A percentile compares a stretch with the other conserved stretches of the same genome.
These are phyloP conservation scores for Rallus crepitans DNA, from an alignment of 2,797 vertebrate species.

Conservation along the genomic window DNA sequence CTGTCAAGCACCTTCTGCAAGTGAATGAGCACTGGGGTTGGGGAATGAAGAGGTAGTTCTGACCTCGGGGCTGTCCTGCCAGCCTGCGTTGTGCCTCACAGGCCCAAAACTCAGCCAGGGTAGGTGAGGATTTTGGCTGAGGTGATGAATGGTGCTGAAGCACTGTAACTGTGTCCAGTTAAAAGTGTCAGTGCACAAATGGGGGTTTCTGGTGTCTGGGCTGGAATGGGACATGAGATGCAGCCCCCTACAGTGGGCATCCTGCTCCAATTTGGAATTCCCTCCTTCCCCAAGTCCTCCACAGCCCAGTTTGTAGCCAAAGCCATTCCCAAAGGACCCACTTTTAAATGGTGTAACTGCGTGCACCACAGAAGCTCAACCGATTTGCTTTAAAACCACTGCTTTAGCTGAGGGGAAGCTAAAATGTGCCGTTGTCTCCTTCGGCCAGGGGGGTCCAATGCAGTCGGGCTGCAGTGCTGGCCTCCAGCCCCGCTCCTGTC, in stretches of 20 bases:
- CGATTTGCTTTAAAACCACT: neutral
- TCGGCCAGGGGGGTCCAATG: accelerated
- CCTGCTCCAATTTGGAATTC: neutral
- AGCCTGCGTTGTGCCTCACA: accelerated
- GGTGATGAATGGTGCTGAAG: neutral
- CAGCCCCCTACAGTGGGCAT: too few species aligned
- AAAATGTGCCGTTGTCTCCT: neutral
- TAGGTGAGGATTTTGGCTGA: neutral
- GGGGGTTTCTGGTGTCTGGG: neutral
- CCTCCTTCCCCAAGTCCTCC: neutral
- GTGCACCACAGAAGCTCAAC: neutral
- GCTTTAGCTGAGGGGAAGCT: accelerated
- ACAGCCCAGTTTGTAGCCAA: accelerated
- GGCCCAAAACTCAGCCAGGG: neutral
- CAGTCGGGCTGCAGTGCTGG: too few species aligned
- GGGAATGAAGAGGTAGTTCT: neutral
- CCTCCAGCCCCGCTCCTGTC: neutral
- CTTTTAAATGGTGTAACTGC: accelerated
- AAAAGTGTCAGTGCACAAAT: neutral
- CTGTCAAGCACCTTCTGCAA: too few species aligned
- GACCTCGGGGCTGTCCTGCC: accelerated
- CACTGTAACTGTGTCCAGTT: neutral
- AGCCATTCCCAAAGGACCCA: neutral
- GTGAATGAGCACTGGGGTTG: accelerated
- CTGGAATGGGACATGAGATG: accelerated